phyloP scores from a whole-genome alignment of 2,797 vertebrate species.

The Apogon hyalosoma region DNA sequence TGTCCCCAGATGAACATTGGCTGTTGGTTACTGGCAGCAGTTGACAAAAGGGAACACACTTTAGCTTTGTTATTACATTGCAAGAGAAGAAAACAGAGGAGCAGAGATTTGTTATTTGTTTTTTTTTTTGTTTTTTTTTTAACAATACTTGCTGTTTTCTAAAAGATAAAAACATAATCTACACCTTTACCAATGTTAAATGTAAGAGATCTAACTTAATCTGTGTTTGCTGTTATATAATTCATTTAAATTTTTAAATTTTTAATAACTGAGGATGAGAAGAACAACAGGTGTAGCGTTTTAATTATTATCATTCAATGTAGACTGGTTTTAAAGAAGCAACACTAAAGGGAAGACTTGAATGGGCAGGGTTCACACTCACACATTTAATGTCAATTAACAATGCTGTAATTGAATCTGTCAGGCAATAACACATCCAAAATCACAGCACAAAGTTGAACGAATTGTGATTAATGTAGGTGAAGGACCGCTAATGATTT shows the following conservation, averaged over 20 bases:
- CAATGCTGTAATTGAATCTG: neutral
- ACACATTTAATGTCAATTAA: conserved; percentile 1
- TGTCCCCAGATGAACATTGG: conserved; percentile 48
- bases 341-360: neutral
- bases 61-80: conserved; percentile 16
- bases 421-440: neutral
- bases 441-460: neutral
- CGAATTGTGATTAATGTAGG: conserved; percentile 1
- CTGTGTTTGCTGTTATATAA: too few species aligned
- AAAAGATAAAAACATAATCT: too few species aligned
- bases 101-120: too few species aligned
- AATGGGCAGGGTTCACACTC: neutral
- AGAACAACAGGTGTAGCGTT: neutral
- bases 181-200: too few species aligned
- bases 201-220: too few species aligned
- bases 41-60: conserved; percentile 14
- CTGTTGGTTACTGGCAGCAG: conserved; percentile 34
- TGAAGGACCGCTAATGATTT: neutral
- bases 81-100: conserved; percentile 11
- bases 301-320: neutral
- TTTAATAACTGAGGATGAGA: too few species aligned
- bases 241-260: too few species aligned
- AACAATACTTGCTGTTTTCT: neutral
- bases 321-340: too few species aligned
- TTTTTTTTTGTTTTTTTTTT: neutral